Evolutionary conservation across 2,888 invertebrate species (phyloP).

Genomic region (Cheilosia soror): DNA sequence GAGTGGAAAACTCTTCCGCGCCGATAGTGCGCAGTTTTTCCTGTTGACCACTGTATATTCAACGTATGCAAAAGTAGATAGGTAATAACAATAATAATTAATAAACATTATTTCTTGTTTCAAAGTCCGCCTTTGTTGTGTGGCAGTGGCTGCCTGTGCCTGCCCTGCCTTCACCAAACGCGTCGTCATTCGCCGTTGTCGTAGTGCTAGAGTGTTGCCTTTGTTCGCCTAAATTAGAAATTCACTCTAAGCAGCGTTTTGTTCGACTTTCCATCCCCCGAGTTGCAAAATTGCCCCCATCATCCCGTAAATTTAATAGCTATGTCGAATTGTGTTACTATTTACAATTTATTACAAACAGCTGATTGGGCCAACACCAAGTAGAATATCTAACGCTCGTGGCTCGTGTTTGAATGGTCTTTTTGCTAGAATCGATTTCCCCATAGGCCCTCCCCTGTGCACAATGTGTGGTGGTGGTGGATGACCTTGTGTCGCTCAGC

Average conservation of each 20-base stretch:
- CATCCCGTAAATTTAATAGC: constrained; percentile 14
- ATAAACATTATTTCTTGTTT: constrained; percentile 44
- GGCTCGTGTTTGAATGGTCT: not conserved
- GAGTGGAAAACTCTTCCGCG: not conserved
- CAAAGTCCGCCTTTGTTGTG: constrained; percentile 52
- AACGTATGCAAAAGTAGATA: constrained; percentile 3
- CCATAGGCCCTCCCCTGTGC: constrained; percentile 6
- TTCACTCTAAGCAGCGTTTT: constrained; percentile 1
- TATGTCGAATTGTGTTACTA: constrained; percentile 1
- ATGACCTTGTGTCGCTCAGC: constrained; percentile 45
- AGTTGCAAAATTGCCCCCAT: constrained; percentile 6
- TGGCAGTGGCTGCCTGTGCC: not conserved
- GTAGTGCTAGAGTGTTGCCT: constrained; percentile 7
- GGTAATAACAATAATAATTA: constrained; percentile 26
- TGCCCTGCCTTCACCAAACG: not conserved
- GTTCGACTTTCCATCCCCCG: constrained; percentile 1
- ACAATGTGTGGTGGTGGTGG: not conserved
- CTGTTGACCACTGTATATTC: not conserved
- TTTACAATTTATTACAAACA: constrained; percentile 30
- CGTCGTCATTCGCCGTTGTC: not conserved
- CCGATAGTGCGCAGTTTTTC: not conserved
- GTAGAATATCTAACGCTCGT: constrained; percentile 1
- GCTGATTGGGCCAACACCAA: constrained; percentile 13
- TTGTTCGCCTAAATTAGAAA: constrained; percentile 33
- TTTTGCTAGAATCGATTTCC: constrained; percentile 16